Evolutionary conservation across 2,888 invertebrate genomes (phyloP), one percentile per base, ranked within the genome.

Genomic region (Archips crataeganus): DNA sequence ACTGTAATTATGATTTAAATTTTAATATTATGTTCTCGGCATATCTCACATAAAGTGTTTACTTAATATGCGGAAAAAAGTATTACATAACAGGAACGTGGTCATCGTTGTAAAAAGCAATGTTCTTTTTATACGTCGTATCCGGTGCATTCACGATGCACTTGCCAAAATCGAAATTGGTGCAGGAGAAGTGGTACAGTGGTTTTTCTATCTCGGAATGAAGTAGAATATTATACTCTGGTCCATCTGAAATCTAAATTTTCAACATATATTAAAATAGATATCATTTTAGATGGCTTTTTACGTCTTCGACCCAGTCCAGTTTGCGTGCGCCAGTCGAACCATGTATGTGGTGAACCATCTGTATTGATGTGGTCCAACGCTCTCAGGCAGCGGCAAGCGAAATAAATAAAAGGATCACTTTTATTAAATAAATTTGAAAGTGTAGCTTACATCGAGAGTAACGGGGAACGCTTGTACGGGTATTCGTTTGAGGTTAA

Each of bases 221-320:
- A 51, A 97, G 84, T 64, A 91, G 87, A 71, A 97, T 91, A 49
- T 84, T 88, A 82, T 96, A 97, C 5, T 92, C 94, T 3, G 96
- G 96, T 0, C 97, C 97, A 85, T 96, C 95, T 47, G 95, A 92
- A 74, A 97, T 95, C 97, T 97, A 71, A 66, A 80, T 71, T 62
- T 49, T 15, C 8, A 4, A 42, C 13, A 39, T 4, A 60, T 13
- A n/a, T n/a, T 49, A 49, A 49, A 49, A n/a, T 49, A n/a, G 39
- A 49, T 49, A 49, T 11, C 13, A n/a, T 49, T 23, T 23, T 49
- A 49, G n/a, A 4, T 49, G 45, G 2, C 10, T 45, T 45, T 8
- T 45, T 45, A 45, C 39, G 4, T 39, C 4, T 4, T 6, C 4
- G 6, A 39, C 4, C 39, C 1, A n/a, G 4, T 39, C 39, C 0